Base-by-base conservation (phyloP, 2,797 vertebrate species). In the Poliocrania exsul region DNA sequence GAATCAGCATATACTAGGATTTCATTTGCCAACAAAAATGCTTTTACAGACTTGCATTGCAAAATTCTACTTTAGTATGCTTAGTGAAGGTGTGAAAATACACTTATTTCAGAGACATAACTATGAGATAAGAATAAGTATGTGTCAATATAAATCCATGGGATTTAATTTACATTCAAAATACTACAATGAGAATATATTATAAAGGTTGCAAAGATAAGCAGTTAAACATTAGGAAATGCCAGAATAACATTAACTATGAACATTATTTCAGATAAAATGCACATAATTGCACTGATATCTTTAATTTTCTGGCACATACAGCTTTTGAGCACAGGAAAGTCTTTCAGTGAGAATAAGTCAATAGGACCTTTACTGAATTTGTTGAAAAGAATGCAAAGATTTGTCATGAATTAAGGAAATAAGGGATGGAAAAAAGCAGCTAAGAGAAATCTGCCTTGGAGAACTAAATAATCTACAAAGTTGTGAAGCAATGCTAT, bases 21-120 rank as follows among this genome's bases (percentile, higher is more conserved):
- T 93, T 82, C 50, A 70, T 88, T 86, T 90, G 58, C 61, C 69
- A 89, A 90, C 58, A 94, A 81, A 92, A 88, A 60, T 49, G 58
- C 66, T 93, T 94, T 79, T 90, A 71, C 47, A 90, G 53, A 64
- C 16, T 40, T 64, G 35, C 21, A 54, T n/a, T 72, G 42, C 18
- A 84, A 88, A 90, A 75, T 84, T 81, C 62, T 66, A 75, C 90
- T 88, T 61, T 33, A 74, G 24, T 42, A 56, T 37, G 44, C n/a
- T 74, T 57, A 74, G 75, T 21, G 24, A 87, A 91, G n/a, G 53
- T 77, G 60, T 71, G 72, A 94, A 94, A 85, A 80, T 44, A 35
- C 15, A 75, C 31, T 74, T 88, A 86, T 56, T 88, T 93, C 80
- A 66, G 37, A 50, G 44, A 73, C 31, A 37, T 47, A 81, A 50